These are phyloP conservation scores for Diploscapter pachys DNA, from an alignment of 1,140 invertebrate species.

Conservation along the genomic window DNA sequence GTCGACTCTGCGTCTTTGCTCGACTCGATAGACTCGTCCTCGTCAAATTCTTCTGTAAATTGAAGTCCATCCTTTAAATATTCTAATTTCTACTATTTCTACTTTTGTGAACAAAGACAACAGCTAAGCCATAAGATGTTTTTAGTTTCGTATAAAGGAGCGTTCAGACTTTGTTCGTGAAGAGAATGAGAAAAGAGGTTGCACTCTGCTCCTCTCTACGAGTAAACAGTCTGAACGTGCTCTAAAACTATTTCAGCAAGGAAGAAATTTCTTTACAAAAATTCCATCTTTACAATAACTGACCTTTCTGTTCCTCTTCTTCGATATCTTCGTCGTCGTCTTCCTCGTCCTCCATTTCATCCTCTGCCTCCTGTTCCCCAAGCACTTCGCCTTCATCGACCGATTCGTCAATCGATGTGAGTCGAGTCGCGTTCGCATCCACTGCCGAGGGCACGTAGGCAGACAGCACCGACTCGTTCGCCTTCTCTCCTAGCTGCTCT, in stretches of 20 bases:
- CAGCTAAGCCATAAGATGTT: no score
- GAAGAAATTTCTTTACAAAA: no score
- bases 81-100: no score
- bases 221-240: no score
- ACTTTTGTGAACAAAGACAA: no score
- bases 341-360: neutral
- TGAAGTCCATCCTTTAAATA: no score
- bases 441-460: slow-evolving; percentile 11
- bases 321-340: slow-evolving; percentile 11
- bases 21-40: neutral
- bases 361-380: neutral
- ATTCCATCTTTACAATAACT: no score
- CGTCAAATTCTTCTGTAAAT: neutral
- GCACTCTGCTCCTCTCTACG: no score
- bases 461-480: neutral
- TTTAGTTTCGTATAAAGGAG: no score
- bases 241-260: no score
- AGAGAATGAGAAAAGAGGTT: no score
- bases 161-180: no score
- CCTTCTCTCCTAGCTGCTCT: neutral
- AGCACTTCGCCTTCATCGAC: neutral
- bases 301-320: neutral
- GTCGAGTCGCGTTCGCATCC: neutral
- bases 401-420: neutral
- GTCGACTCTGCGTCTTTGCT: neutral